Evolutionary conservation across 2,797 vertebrate species (phyloP), one percentile per base, ranked within the genome.

Genomic region (Neomorphus geoffroyi): DNA sequence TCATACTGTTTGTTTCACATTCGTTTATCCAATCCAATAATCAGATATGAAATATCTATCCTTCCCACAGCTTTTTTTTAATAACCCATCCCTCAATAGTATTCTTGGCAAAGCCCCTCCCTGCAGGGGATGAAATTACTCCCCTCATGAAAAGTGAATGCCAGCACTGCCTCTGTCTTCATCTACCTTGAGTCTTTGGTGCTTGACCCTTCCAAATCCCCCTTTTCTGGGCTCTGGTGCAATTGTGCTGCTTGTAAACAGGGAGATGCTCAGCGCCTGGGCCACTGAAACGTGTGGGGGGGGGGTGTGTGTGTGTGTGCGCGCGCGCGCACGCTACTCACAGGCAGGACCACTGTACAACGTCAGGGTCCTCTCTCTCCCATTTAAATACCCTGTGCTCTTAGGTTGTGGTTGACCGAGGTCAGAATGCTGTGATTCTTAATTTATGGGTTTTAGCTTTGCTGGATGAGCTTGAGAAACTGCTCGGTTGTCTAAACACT

Each of bases 1-100:
- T 95, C 85, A 53, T 80, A 94, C 81, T 88, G 83, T 93, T 95
- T 94, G 57, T 86, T 96, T 92, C 66, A 26, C 79, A 88, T 71
- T 83, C 26, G 35, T 88, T 88, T 92, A 72, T 93, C 62, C 80
- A 69, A 90, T 50, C 79, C 72, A 94, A 93, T 79, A 90, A 95
- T 92, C 89, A 94, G 72, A 92, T 67, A 73, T 35, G 43, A 96
- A 96, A 75, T 90, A 92, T 75, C 74, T 81, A 16, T 67, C 77
- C 27, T 94, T 84, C 66, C 83, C 48, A 86, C 72, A 66, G 93
- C 41, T 78, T 92, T 86, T 78, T 78, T 83, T 71, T 18, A 88
- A 90, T 86, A 95, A 88, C 51, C 18, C 26, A 21, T 58, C 48
- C n/a, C 77, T 91, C 90, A 83, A n/a, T 14, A 71, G 53, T 9